Conservation (phyloP, 2,113 vertebrate genomes). For the Cinclus mexicanus region DNA sequence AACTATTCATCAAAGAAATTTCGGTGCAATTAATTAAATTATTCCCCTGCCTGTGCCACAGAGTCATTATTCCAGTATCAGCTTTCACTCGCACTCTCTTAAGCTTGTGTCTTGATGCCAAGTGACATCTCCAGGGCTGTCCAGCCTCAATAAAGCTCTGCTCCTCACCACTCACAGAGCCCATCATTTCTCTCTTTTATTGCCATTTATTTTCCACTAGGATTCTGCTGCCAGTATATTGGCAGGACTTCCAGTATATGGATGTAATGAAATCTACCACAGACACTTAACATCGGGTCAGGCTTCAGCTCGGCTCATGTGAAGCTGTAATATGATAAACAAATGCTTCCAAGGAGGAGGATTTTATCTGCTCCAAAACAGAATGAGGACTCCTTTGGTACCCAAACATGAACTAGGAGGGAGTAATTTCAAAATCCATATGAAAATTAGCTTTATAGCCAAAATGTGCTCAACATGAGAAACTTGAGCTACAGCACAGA, state of each 20-base stretch:
- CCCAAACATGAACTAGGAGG: conserved; percentile 62
- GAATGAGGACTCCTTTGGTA: conserved; percentile 58
- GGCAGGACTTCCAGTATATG: conserved; percentile 96
- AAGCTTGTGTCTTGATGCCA: conserved; percentile 84
- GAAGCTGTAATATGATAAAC: conserved; percentile 92
- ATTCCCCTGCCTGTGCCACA: conserved; percentile 87
- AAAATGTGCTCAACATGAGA: conserved; percentile 68
- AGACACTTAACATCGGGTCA: conserved; percentile 97
- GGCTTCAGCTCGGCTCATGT: conserved; percentile 84
- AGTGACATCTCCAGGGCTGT: conserved; percentile 89
- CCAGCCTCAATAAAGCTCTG: conserved; percentile 88
- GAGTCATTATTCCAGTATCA: conserved; percentile 87
- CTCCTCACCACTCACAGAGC: conserved; percentile 85
- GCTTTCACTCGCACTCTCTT: conserved; percentile 87
- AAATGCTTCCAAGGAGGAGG: conserved; percentile 88
- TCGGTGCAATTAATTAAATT: conserved; percentile 97
- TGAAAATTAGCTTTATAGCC: conserved; percentile 73
- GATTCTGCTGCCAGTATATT: conserved; percentile 97
- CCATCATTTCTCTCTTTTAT: conserved; percentile 97
- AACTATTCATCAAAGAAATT: conserved; percentile 97
- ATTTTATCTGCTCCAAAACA: conserved; percentile 80
- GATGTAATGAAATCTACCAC: conserved; percentile 97
- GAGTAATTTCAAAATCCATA: conserved; percentile 69
- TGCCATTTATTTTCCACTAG: conserved; percentile 99
- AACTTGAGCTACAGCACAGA: conserved; percentile 34